Conservation (phyloP, 2,113 vertebrate species). For the Cepphus grylle region DNA sequence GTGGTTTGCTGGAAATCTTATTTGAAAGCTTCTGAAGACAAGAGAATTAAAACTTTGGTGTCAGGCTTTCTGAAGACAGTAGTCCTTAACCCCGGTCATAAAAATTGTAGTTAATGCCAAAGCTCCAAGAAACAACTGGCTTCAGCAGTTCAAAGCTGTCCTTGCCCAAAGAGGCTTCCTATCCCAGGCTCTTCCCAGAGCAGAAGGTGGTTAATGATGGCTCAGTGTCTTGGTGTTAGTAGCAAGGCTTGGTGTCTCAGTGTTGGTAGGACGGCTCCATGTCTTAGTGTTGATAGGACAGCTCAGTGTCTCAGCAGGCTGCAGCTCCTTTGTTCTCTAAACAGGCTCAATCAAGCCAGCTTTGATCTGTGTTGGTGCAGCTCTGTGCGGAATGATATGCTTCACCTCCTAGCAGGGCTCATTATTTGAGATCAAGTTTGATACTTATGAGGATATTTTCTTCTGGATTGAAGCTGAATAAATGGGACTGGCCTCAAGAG, state of each 20-base stretch:
- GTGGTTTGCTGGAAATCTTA: not conserved
- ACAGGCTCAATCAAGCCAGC: not conserved
- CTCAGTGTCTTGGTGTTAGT: accelerated
- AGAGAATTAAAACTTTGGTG: not conserved
- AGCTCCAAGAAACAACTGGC: not conserved
- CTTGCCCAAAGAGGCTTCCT: not conserved
- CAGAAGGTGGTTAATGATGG: not conserved
- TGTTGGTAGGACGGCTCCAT: too few relatives aligned
- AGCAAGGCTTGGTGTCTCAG: not conserved
- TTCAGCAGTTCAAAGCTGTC: not conserved
- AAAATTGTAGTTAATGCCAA: not conserved
- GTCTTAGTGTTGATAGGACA: not conserved
- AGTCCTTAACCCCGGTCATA: not conserved
- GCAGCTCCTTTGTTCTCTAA: not conserved
- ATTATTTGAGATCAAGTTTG: slow-evolving; percentile 6
- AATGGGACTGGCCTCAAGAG: not conserved
- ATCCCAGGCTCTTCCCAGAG: not conserved
- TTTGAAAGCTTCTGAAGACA: not conserved
- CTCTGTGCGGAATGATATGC: not conserved
- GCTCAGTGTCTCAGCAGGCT: not conserved
- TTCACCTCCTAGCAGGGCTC: slow-evolving; percentile 13
- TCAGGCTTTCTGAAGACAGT: not conserved
- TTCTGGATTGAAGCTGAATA: not conserved
- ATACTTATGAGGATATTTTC: not conserved
- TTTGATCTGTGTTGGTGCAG: slow-evolving; percentile 2